Conservation (phyloP, 2,888 invertebrate species). For the Drosophila mulleri region DNA sequence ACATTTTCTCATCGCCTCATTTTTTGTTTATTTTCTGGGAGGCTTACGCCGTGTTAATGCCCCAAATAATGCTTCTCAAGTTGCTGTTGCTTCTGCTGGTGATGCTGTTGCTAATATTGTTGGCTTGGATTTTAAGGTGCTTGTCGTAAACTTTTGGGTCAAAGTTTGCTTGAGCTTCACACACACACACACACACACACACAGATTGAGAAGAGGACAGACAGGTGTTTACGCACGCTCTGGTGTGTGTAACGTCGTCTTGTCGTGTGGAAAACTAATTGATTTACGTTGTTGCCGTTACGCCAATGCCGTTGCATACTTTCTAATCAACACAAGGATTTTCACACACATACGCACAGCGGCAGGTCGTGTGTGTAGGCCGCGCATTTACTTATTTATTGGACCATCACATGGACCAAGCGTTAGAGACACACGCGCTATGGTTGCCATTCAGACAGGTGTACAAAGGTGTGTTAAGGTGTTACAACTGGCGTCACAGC, state of each 20-base stretch:
- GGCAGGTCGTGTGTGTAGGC: constrained; percentile 31
- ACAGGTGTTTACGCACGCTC: constrained; percentile 47
- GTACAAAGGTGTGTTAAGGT: constrained; percentile 3
- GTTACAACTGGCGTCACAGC: constrained; percentile 27
- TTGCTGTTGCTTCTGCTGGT: constrained; percentile 35
- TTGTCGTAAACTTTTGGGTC: constrained; percentile 55
- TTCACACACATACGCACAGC: constrained; percentile 20
- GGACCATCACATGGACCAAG: constrained; percentile 55
- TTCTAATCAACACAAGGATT: constrained; percentile 63
- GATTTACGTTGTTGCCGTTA: constrained; percentile 65
- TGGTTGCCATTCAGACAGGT: constrained; percentile 15
- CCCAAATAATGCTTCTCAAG: constrained; percentile 63
- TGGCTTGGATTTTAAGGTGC: constrained; percentile 58
- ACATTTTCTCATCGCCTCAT: constrained; percentile 9
- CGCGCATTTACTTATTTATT: constrained; percentile 60
- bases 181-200: constrained; percentile 10
- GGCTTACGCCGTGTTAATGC: constrained; percentile 54
- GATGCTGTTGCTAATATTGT: constrained; percentile 31
- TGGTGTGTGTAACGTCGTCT: constrained; percentile 34
- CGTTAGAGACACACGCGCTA: constrained; percentile 23
- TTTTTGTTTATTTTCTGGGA: constrained; percentile 10
- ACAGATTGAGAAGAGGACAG: constrained; percentile 1
- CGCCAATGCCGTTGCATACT: constrained; percentile 58
- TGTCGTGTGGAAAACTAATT: constrained; percentile 66
- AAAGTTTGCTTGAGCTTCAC: constrained; percentile 34